These are phyloP conservation scores for Chionomys nivalis DNA, from an alignment of 2,113 vertebrate genomes.

Conservation along the genomic window DNA sequence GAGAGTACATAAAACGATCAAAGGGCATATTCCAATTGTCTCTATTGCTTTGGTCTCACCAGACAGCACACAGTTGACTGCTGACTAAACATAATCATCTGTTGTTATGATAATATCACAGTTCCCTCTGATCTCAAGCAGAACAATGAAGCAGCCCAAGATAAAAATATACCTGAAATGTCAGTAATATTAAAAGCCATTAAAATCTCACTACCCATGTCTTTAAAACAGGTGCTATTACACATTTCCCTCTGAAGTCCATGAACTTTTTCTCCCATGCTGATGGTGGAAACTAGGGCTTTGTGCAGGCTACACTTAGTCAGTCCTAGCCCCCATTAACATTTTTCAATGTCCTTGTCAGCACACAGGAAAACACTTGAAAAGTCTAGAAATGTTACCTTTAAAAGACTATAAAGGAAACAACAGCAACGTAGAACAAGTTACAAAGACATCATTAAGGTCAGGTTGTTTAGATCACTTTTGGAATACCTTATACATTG, in stretches of 20 bases:
- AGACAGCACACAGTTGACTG: conserved; percentile 53
- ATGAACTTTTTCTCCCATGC: neutral
- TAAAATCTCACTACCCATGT: neutral
- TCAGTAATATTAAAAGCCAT: conserved; percentile 19
- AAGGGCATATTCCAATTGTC: conserved; percentile 8
- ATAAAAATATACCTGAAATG: conserved; percentile 41
- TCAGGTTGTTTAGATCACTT: conserved; percentile 55
- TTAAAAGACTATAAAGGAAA: conserved; percentile 35
- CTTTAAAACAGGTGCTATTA: conserved; percentile 38
- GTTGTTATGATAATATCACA: neutral
- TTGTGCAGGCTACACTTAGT: neutral
- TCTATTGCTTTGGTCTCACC: conserved; percentile 41
- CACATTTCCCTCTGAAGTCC: conserved; percentile 43
- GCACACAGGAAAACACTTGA: conserved; percentile 42
- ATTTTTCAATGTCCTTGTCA: conserved; percentile 29
- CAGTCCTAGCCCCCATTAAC: neutral
- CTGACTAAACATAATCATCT: conserved; percentile 26
- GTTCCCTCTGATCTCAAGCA: conserved; percentile 1
- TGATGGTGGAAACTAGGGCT: neutral
- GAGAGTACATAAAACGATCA: neutral
- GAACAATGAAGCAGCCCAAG: conserved; percentile 42
- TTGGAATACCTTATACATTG: neutral
- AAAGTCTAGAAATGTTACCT: conserved; percentile 61
- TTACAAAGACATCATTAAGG: conserved; percentile 39
- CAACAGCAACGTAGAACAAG: conserved; percentile 48